Evolutionary conservation across 2,113 vertebrate genomes (phyloP), one percentile per base, ranked within the genome.

Genomic region (Periophthalmus modestus): DNA sequence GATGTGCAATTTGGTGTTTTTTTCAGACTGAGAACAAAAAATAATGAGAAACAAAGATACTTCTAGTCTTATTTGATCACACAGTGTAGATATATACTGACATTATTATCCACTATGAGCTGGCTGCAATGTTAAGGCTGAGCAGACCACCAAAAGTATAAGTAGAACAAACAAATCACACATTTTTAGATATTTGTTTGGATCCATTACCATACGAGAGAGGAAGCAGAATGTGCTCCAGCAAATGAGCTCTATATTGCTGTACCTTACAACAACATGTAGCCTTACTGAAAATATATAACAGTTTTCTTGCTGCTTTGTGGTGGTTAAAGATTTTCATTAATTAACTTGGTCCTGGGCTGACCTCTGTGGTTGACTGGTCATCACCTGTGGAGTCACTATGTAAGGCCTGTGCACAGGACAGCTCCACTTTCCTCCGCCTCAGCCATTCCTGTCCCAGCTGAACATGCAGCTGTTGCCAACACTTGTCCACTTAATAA

Each of bases 391-490:
- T 86, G 75, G 16, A 74, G 66, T 69, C 48, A 58, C 63, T 47
- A 71, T 68, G 66, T 62, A 66, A 75, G 84, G 77, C 77, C 79
- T 66, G 9, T 10, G 52, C 52, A 55, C 19, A 21, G 19, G 7
- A 21, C 71, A 78, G 74, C 68, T 89, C 73, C 73, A 90, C 90
- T 93, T 93, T 93, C 91, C 78, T 89, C 86, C 50, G 74, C 59
- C 86, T 92, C 90, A 89, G 91, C 88, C 87, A 85, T 92, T 92
- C 88, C 86, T 80, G 77, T 77, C 80, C 82, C 92, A 91, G 91
- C 89, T 92, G 92, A 91, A 79, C 63, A 14, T 84, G 89, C 92
- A 93, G 92, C 92, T 93, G 93, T 92, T 79, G 76, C 80, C 79
- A 90, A 88, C 89, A 91, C 83, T 89, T 92, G 89, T 89, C 73